Evolutionary conservation across 2,888 invertebrate species (phyloP), one percentile per base, ranked within the genome.

Genomic region (Drosophila kuntzei): DNA sequence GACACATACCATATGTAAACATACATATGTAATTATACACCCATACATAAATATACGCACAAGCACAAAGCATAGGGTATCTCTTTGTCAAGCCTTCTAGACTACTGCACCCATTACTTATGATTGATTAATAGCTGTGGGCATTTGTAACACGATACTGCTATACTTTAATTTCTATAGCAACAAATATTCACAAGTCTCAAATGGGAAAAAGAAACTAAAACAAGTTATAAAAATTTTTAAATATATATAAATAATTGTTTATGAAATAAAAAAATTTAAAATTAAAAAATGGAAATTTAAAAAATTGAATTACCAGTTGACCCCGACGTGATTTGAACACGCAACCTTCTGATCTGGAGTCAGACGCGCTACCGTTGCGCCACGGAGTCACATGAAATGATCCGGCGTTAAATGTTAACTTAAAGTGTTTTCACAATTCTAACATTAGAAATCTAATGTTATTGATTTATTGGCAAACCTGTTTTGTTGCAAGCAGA

Each of bases 341-440:
- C 75, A 76, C 75, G 75, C 75, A 76, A 74, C 75, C 75, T 76
- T 76, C 75, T 76, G 78, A 76, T 76, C 75, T 76, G 75, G 75
- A 76, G 75, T 76, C 75, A 76, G 75, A 76, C 75, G 75, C 75
- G 75, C 75, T 76, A 76, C 75, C 75, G 75, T 76, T 76, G 75
- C 75, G 75, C 75, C 75, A 76, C 75, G 75, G 75, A 76, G 75
- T 76, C 75, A 69, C 60, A 37, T 74, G 69, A 9, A 29, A 32
- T 59, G 58, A 60, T 49, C 62, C n/a, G 36, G 29, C 39, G 53
- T 20, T 34, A 60, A 77, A 16, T 73, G 53, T 18, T 2, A 12
- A 37, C 22, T 63, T 68, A 32, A 53, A 16, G n/a, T 12, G 20
- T 25, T 3, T 7, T 22, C 25, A 16, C 7, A 14, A 22, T 47